A percentile compares a stretch with the other conserved stretches of the same genome.
phyloP scores from a whole-genome alignment of 2,797 vertebrate genomes.

The Gorsachius magnificus region DNA sequence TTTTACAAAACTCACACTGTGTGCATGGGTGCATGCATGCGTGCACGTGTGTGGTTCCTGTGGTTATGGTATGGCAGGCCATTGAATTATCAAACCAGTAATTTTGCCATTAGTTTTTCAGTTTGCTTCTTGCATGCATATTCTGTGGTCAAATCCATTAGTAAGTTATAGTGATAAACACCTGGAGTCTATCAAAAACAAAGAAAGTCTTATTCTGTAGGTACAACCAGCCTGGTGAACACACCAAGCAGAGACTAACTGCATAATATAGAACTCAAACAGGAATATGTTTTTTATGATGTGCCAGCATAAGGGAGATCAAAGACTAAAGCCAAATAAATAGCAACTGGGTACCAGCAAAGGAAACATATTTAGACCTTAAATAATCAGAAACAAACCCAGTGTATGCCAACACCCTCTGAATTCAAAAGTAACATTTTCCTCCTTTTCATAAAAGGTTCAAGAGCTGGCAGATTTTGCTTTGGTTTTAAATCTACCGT shows the following conservation, averaged over 20 bases:
- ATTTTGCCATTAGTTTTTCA: conserved; percentile 71
- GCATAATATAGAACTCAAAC: conserved; percentile 79
- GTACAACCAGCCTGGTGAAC: conserved; percentile 66
- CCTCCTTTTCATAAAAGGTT: conserved; percentile 62
- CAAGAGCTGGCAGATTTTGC: conserved; percentile 56
- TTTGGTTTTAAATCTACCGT: conserved; percentile 7
- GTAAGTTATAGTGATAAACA: conserved; percentile 81
- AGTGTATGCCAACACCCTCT: conserved; percentile 68
- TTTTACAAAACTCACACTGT: neutral
- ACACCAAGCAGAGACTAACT: conserved; percentile 78
- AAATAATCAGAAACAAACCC: conserved; percentile 84
- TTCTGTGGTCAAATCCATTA: conserved; percentile 78
- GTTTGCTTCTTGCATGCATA: conserved; percentile 67
- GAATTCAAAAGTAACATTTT: conserved; percentile 66
- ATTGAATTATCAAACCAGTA: conserved; percentile 70
- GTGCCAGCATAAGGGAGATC: conserved; percentile 83
- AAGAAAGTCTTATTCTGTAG: conserved; percentile 81
- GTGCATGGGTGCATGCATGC: neutral
- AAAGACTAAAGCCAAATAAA: conserved; percentile 83
- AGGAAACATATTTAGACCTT: conserved; percentile 79
- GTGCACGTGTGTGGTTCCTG: neutral
- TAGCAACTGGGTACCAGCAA: conserved; percentile 80
- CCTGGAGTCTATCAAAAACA: conserved; percentile 86
- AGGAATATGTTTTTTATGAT: conserved; percentile 84
- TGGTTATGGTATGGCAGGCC: conserved; percentile 42